Percentiles rank a stretch among this genome's conserved stretches.
Conservation (phyloP, 2,113 vertebrate species). For the Megalops atlanticus region DNA sequence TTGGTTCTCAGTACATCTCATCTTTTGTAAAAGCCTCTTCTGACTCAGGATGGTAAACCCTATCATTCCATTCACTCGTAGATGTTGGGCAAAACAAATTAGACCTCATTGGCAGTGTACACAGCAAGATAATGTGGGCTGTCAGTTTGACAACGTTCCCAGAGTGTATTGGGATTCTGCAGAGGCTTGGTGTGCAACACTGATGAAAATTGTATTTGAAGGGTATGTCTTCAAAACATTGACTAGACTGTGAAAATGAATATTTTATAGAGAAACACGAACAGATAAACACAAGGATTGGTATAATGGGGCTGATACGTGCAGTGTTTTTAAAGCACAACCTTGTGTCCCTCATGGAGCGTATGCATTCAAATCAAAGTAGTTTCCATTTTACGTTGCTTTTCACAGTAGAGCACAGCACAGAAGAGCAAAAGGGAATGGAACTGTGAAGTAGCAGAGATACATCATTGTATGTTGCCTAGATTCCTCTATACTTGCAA, state of each 20-base stretch:
- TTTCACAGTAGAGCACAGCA: background rate
- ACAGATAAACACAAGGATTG: constrained; percentile 48
- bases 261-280: constrained; percentile 35
- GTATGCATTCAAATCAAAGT: background rate
- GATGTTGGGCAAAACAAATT: constrained; percentile 33
- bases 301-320: constrained; percentile 33
- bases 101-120: constrained; percentile 53
- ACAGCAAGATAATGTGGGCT: constrained; percentile 58
- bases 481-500: too few relatives aligned
- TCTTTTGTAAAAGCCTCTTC: background rate
- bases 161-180: constrained; percentile 47
- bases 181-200: constrained; percentile 42
- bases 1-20: background rate
- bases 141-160: constrained; percentile 51
- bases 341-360: constrained; percentile 9
- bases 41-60: background rate
- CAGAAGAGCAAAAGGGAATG: background rate
- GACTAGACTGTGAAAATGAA: constrained; percentile 49
- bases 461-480: background rate
- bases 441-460: background rate
- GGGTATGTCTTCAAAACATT: constrained; percentile 49
- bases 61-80: constrained; percentile 36
- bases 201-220: constrained; percentile 69
- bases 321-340: constrained; percentile 41
- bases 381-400: background rate